A percentile compares a stretch with the other conserved stretches of the same genome.
Evolutionary conservation across 2,113 vertebrate genomes (phyloP).

Genomic region (Guaruba guarouba): DNA sequence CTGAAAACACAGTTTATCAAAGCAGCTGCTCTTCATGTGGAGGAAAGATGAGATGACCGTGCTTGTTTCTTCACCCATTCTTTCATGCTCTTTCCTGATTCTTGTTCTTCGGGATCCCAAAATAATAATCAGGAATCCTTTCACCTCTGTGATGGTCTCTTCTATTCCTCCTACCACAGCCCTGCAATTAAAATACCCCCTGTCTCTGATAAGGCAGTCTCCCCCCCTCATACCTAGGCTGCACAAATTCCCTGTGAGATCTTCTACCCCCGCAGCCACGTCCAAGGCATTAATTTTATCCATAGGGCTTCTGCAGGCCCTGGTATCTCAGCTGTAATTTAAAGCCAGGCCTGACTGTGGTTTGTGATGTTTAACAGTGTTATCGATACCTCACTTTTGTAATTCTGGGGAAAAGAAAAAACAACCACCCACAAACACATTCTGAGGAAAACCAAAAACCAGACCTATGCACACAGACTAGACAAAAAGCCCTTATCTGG

Average conservation of each 20-base stretch:
- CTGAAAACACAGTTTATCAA: neutral
- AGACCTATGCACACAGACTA: neutral
- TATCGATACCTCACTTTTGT: neutral
- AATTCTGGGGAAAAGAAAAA: neutral
- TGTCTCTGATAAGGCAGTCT: neutral
- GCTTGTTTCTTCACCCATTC: neutral
- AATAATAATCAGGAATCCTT: neutral
- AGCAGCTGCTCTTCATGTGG: neutral
- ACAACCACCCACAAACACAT: neutral
- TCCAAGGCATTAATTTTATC: neutral
- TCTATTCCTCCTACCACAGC: neutral
- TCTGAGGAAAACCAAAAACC: neutral
- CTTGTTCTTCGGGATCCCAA: neutral
- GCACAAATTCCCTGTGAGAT: neutral
- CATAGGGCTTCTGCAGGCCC: neutral
- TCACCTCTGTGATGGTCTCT: neutral
- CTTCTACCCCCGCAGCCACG: accelerated
- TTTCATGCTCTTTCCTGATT: neutral
- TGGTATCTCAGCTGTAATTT: neutral
- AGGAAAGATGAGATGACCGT: neutral
- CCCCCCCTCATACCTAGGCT: neutral
- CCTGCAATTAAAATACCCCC: neutral
- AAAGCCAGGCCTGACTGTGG: neutral
- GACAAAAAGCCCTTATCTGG: neutral
- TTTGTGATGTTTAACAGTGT: neutral